Base-by-base conservation (phyloP, 2,888 invertebrate species). In the Epicampocera succincta region DNA sequence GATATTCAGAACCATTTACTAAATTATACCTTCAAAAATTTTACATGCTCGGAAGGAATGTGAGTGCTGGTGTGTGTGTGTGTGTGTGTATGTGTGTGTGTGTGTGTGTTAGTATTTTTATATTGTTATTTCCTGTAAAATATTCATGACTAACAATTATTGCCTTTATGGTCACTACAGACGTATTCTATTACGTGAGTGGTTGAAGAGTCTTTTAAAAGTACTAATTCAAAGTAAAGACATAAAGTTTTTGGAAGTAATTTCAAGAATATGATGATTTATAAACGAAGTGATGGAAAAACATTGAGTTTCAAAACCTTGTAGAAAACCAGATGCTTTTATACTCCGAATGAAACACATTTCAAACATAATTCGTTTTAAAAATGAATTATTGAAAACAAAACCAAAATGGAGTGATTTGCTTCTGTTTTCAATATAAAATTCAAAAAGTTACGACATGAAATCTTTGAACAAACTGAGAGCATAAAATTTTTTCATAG, bases 81-180 rank as follows among this genome's bases (percentile, higher is more conserved):
- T n/a, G 21, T 50, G 17, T 44, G 21, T 60, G 46, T 25, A 50
- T 65, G n/a, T 56, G 29, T 29, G 29, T 46, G 33, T n/a, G 46
- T 46, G 15, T 52, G 15, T 50, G 8, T 38, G n/a, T 25, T 13
- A 40, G 17, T 52, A n/a, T 50, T 33, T 50, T 54, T 46, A 17
- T 66, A 61, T 71, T 80, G 65, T 66, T 75, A 80, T 65, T 71
- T 75, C 61, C 71, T 66, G 46, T 75, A 66, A 80, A 65, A 66
- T 75, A 76, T 75, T 72, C 75, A 80, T 75, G 75, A 69, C 48
- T 63, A 74, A 29, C 69, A 74, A 42, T 75, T 72, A 66, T 66
- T 78, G 52, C 25, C 63, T 71, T 63, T 25, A 56, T 42, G 48
- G 56, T 60, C 66, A 54, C 11, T 54, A 38, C 40, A 68, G 38